Percentiles rank a stretch among this genome's conserved stretches.
These are phyloP conservation scores for Azemiops feae DNA, from an alignment of 2,113 vertebrate genomes.

Conservation along the genomic window DNA sequence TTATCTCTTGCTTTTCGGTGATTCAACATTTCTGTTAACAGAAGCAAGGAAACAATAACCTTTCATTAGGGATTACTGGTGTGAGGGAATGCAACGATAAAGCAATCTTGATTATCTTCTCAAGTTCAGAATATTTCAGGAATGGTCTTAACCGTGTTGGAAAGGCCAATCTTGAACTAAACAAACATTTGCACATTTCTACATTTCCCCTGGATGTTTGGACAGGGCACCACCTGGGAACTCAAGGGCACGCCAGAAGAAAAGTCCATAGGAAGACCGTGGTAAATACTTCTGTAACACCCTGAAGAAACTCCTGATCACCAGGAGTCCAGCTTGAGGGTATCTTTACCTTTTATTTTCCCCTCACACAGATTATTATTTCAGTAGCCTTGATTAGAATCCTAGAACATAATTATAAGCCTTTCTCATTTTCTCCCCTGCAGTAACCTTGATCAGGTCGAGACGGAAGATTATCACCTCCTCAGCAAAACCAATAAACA, in stretches of 20 bases:
- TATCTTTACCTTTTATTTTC: not conserved
- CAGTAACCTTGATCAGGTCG: not conserved
- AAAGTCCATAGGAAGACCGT: not conserved
- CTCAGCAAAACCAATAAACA: not conserved
- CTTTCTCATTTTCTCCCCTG: not conserved
- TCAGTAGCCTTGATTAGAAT: not conserved
- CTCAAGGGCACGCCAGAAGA: not conserved
- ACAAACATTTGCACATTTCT: not conserved
- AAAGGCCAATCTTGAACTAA: not conserved
- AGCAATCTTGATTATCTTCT: not conserved
- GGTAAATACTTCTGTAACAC: not conserved
- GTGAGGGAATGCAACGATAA: not conserved
- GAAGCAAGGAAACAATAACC: not conserved
- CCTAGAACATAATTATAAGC: not conserved
- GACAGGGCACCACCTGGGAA: not conserved
- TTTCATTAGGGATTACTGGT: not conserved
- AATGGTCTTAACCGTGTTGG: not conserved
- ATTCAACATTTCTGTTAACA: not conserved
- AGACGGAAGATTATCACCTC: not conserved
- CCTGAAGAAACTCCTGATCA: not conserved
- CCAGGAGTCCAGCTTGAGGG: not conserved
- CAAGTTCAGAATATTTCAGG: not conserved
- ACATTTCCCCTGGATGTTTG: not conserved
- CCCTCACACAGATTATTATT: not conserved
- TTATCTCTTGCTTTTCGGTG: not conserved